Evolutionary conservation across 2,113 vertebrate genomes (phyloP).

Genomic region (Cervus canadensis): DNA sequence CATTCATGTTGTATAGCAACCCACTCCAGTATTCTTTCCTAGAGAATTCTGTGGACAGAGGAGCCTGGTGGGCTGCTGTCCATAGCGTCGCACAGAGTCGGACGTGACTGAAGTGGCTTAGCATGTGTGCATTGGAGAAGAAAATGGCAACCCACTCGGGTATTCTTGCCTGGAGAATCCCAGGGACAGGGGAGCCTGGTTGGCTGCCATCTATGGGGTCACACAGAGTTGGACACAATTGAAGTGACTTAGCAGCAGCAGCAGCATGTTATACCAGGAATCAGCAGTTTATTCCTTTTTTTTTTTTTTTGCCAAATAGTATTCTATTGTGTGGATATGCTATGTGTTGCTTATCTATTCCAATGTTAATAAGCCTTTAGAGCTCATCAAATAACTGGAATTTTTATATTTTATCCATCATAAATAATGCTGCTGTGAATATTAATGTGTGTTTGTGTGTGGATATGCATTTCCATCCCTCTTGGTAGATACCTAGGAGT

Average conservation of each 20-base stretch:
- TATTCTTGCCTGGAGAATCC: background rate
- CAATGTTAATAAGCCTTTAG: background rate
- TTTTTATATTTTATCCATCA: background rate
- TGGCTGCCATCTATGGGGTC: background rate
- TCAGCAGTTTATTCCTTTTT: background rate
- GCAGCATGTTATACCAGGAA: background rate
- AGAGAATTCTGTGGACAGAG: background rate
- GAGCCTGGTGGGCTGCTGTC: background rate
- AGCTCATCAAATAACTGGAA: background rate
- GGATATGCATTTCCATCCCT: background rate
- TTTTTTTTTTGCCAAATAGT: background rate
- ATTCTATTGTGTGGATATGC: background rate
- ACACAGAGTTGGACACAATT: background rate
- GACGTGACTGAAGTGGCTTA: background rate
- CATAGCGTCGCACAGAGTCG: rapidly evolving
- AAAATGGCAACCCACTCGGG: background rate
- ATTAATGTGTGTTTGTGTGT: background rate
- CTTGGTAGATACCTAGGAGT: background rate
- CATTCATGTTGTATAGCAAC: background rate
- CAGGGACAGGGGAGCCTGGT: rapidly evolving
- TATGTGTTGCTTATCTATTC: background rate
- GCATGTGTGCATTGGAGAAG: background rate
- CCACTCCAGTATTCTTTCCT: background rate
- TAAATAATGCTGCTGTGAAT: background rate
- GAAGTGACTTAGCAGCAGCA: background rate